Percentiles rank a stretch among this genome's conserved stretches.
phyloP scores from a whole-genome alignment of 2,797 vertebrate species.

The Gymnoscopelus microlampas region DNA sequence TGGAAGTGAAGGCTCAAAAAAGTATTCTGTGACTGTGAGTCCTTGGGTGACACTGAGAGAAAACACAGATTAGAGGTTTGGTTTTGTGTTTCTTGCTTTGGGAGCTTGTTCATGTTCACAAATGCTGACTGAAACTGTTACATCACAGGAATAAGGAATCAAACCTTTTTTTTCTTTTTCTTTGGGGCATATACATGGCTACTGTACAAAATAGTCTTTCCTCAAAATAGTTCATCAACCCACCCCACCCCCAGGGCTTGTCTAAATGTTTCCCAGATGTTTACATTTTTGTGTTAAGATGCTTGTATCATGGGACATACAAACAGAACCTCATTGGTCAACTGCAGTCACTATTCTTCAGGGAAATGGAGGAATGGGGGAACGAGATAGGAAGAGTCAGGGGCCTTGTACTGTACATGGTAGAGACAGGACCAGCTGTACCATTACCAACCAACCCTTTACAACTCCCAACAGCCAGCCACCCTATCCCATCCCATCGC shows the following conservation, averaged over 20 bases:
- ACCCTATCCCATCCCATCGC: conserved; percentile 47
- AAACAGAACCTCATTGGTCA: conserved; percentile 68
- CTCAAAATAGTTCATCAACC: conserved; percentile 46
- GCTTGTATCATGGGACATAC: conserved; percentile 72
- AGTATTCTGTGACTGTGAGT: conserved; percentile 1
- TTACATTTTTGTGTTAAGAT: conserved; percentile 80
- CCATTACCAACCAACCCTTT: conserved; percentile 39
- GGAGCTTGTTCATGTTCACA: neutral
- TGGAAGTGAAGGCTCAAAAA: too few species aligned
- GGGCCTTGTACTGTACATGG: conserved; percentile 59
- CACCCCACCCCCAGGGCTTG: conserved; percentile 52
- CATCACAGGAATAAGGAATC: neutral
- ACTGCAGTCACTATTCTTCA: conserved; percentile 29
- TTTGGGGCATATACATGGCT: neutral
- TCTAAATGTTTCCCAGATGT: conserved; percentile 83
- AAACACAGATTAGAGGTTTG: conserved; percentile 13
- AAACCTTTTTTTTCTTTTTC: too few species aligned
- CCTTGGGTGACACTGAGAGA: neutral
- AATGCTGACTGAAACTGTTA: neutral
- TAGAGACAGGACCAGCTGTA: conserved; percentile 72
- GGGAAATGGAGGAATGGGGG: conserved; percentile 57
- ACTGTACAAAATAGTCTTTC: conserved; percentile 7
- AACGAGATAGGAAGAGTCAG: conserved; percentile 58
- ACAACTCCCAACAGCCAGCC: conserved; percentile 41
- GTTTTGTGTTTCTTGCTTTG: neutral